Evolutionary conservation across 1,140 invertebrate genomes (phyloP).

Genomic region (Bradysia coprophila): DNA sequence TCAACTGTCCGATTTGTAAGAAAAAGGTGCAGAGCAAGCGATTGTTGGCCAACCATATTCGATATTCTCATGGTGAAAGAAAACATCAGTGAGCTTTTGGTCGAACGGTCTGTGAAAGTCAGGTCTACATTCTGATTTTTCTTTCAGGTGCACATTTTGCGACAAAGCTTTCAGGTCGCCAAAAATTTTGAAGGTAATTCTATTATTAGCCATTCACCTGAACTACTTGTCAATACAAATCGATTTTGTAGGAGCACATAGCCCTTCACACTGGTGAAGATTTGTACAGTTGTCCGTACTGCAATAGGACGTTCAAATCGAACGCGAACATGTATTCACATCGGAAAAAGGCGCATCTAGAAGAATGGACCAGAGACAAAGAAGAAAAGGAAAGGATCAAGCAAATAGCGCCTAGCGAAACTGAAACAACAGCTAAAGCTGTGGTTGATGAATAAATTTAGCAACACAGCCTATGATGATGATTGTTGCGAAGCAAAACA

Average conservation of each 20-base stretch:
- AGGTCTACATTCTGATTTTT: no score
- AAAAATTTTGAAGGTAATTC: conserved; percentile 10
- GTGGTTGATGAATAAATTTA: no score
- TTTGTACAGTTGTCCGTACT: conserved; percentile 17
- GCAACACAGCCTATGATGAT: no score
- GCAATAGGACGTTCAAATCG: conserved; percentile 16
- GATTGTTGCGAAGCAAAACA: no score
- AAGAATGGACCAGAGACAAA: no score
- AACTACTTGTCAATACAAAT: no score
- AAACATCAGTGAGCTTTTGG: no score
- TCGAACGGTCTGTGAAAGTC: no score
- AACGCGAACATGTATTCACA: conserved; percentile 22
- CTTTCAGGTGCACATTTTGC: conserved; percentile 15
- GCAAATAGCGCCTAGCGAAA: no score
- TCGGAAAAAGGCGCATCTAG: conserved; percentile 19
- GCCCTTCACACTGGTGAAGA: conserved; percentile 16
- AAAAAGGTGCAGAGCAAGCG: background rate
- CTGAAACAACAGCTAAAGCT: no score
- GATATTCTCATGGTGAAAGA: background rate
- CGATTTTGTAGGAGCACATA: conserved; percentile 14
- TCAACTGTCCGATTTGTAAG: background rate
- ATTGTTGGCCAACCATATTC: background rate
- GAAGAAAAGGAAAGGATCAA: no score
- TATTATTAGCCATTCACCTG: background rate
- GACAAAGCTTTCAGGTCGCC: conserved; percentile 17